Conservation (phyloP, 2,113 vertebrate genomes). For the Oncorhynchus masou region DNA sequence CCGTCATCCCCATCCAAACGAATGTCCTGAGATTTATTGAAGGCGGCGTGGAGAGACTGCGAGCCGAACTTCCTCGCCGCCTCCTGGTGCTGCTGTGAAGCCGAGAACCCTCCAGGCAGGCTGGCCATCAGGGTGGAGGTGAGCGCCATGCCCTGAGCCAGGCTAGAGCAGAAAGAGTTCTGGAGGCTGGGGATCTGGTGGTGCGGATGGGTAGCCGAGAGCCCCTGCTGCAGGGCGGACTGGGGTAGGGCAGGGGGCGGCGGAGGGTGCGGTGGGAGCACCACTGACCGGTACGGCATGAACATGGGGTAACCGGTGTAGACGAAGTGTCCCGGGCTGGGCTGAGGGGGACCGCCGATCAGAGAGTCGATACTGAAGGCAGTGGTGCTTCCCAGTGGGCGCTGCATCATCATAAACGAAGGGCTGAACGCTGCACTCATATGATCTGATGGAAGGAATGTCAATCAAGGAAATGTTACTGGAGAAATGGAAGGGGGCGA, state of each 20-base stretch:
- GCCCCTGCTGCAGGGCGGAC: constrained; percentile 73
- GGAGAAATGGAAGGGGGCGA: constrained; percentile 4
- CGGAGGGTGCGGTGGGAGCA: constrained; percentile 87
- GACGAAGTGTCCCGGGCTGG: constrained; percentile 88
- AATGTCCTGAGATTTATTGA: constrained; percentile 83
- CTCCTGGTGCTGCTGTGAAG: constrained; percentile 84
- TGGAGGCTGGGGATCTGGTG: constrained; percentile 85
- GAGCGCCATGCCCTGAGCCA: constrained; percentile 92
- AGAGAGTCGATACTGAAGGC: constrained; percentile 96
- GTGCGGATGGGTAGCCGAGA: constrained; percentile 80
- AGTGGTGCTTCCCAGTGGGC: constrained; percentile 89
- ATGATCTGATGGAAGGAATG: constrained; percentile 58
- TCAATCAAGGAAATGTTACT: constrained; percentile 1
- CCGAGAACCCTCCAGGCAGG: constrained; percentile 84
- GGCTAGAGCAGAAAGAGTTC: constrained; percentile 87
- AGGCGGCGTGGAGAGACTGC: constrained; percentile 78
- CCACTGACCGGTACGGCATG: constrained; percentile 93
- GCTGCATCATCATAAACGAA: constrained; percentile 94
- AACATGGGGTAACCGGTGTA: constrained; percentile 96
- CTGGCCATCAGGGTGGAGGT: constrained; percentile 94
- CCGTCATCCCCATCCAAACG: constrained; percentile 82
- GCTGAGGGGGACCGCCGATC: constrained; percentile 88
- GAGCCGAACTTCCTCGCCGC: constrained; percentile 85
- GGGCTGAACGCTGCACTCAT: constrained; percentile 87
- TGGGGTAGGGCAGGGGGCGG: constrained; percentile 78